phyloP scores from a whole-genome alignment of 2,888 invertebrate species.

The Himalopsyche tibetana region DNA sequence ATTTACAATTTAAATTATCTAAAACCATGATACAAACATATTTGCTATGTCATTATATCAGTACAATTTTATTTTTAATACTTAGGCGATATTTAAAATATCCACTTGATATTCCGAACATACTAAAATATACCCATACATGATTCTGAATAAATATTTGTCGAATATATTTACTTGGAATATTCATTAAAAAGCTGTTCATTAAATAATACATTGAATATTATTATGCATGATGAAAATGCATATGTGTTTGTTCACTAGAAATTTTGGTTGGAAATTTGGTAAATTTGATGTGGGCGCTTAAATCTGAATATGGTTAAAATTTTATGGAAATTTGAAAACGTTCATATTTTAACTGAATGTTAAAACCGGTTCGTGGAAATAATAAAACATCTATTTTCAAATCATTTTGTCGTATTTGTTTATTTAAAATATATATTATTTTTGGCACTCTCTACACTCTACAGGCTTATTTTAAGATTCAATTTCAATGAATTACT shows the following conservation, averaged over 20 bases:
- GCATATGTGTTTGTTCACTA: not conserved
- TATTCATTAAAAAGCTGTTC: not conserved
- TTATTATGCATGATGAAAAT: slow-evolving; percentile 22
- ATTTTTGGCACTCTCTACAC: too few species aligned
- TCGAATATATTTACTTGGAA: not conserved
- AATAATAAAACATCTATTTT: not conserved
- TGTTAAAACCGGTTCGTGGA: not conserved
- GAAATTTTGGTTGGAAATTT: not conserved
- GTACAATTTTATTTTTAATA: too few species aligned
- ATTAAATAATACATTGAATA: not conserved
- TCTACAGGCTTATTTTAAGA: too few species aligned
- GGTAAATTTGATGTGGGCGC: not conserved
- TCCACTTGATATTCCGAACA: too few species aligned
- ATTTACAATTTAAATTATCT: too few species aligned
- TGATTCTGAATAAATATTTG: not conserved
- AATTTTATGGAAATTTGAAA: slow-evolving; percentile 11
- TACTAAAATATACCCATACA: too few species aligned
- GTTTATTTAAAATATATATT: too few species aligned
- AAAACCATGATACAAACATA: too few species aligned
- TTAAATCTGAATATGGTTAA: slow-evolving; percentile 34
- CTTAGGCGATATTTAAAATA: too few species aligned
- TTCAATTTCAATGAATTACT: too few species aligned
- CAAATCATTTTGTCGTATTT: not conserved
- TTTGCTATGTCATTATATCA: too few species aligned
- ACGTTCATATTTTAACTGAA: not conserved